Evolutionary conservation across 35 echinoderm and acorn worm species (phyloP), one percentile per base, ranked within the genome.

Genomic region (Apostichopus californicus): DNA sequence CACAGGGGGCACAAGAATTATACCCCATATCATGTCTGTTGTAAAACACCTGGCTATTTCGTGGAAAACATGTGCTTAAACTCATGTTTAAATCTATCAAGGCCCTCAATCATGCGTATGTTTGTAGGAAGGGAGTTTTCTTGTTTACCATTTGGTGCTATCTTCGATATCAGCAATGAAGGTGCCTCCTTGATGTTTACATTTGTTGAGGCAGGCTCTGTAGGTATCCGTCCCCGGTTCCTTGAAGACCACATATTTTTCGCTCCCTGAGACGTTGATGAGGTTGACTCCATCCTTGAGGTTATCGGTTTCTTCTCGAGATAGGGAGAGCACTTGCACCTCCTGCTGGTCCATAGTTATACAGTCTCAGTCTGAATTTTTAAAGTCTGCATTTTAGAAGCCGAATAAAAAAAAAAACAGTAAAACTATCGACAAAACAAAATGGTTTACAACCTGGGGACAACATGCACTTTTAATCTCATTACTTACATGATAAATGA

Each of bases 161-260:
- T 98, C 96, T 57, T 98, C 96, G 22, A 98, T 98, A 78, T 98
- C 96, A 56, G 93, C 90, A 54, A 98, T 93, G 78, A 98, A 98
- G 0, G 94, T 98, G 6, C 96, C 96, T 8, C 96, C 96, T 77
- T 98, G 96, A 73, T 98, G 96, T 90, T 98, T 98, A 55, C 96
- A 98, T 73, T 91, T 95, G 78, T 98, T 98, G 24, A 89, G 57
- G 86, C 96, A 98, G 6, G 96, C 96, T 87, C 81, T 98, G 94
- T 70, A 98, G 26, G 93, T 89, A 13, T 94, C 96, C 8, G 87
- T 90, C n/a, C 89, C 92, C 12, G 95, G 92, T 26, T 98, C 94
- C 61, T 91, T 95, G 77, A 85, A 98, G 73, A 98, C 93, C 15
- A 98, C 77, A 55, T 91, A 95, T 56, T 93, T 93, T 87, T 98